Percentiles rank a stretch among this genome's conserved stretches.
These are phyloP conservation scores for Lasioglossum malachurum DNA, from an alignment of 2,888 invertebrate species.

Conservation along the genomic window DNA sequence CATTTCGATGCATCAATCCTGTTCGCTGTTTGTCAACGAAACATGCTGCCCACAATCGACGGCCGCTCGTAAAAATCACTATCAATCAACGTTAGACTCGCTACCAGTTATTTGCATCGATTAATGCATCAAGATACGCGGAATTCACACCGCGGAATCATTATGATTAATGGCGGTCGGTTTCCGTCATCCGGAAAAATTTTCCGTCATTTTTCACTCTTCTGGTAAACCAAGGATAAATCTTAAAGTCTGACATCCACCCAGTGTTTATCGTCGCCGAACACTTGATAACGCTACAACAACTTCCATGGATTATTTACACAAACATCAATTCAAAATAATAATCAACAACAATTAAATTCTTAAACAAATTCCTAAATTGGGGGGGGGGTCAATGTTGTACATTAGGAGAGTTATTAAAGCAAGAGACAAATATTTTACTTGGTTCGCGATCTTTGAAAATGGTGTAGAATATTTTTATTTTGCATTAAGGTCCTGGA, in stretches of 20 bases:
- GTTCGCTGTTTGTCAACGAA: background rate
- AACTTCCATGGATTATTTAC: background rate
- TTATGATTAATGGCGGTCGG: constrained; percentile 25
- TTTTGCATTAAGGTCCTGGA: accelerated
- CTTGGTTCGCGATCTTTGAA: too few species aligned
- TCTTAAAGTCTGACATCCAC: background rate
- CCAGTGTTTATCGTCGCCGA: background rate
- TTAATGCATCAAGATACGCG: constrained; percentile 1
- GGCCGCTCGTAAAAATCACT: constrained; percentile 18
- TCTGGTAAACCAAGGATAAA: background rate
- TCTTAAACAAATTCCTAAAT: background rate
- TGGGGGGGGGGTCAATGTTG: background rate
- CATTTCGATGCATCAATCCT: background rate
- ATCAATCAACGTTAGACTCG: constrained; percentile 19
- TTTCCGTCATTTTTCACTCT: background rate
- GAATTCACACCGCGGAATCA: background rate
- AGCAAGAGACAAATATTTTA: background rate
- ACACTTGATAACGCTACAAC: background rate
- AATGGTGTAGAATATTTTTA: background rate
- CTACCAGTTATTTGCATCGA: constrained; percentile 15
- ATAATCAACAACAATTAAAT: background rate
- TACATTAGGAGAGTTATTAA: too few species aligned
- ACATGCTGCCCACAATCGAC: background rate
- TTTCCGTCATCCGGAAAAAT: background rate
- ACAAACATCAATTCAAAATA: background rate